Evolutionary conservation across 2,797 vertebrate species (phyloP), one percentile per base, ranked within the genome.

Genomic region (Hoplostethus mediterraneus): DNA sequence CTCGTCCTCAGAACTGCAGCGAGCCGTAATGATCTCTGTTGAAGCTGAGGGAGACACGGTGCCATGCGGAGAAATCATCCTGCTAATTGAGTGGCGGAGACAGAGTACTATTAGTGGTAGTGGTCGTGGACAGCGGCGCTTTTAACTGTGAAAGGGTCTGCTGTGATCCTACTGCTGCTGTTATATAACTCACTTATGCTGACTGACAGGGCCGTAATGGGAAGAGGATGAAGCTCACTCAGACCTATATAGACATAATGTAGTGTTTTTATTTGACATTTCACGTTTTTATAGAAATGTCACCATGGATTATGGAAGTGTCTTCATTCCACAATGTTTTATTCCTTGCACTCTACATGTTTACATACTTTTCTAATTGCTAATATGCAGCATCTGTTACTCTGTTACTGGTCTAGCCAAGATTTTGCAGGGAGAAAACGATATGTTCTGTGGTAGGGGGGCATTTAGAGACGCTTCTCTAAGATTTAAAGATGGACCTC

Each of bases 111-210:
- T 28, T 28, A 30, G 25, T 42, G 21, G 51, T 54, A 16, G 30
- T 13, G 9, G 62, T 71, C 55, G 38, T 56, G 31, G 61, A 28
- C 17, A 52, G 40, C 28, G 63, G 33, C 16, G 38, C 12, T 38
- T 45, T 28, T 68, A 45, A 31, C 44, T 60, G 12, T 73, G 28
- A 63, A 16, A 45, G 21, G 67, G 45, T 63, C 10, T 64, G 21
- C 21, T 77, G 49, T 67, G 71, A 67, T 51, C 47, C 30, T 66
- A 44, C 13, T 12, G 30, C 54, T 56, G 42, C 57, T 47, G 68
- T 82, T 77, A 59, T 10, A 36, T 75, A 79, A 74, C 44, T 60
- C 56, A 33, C 16, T 57, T n/a, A 71, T 31, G 42, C 53, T 53
- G 59, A 63, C 60, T 36, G 62, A 59, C 56, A 31, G 28, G 48